These are phyloP conservation scores for Ctenodactylus gundi DNA, from an alignment of 2,113 vertebrate genomes.

Conservation along the genomic window DNA sequence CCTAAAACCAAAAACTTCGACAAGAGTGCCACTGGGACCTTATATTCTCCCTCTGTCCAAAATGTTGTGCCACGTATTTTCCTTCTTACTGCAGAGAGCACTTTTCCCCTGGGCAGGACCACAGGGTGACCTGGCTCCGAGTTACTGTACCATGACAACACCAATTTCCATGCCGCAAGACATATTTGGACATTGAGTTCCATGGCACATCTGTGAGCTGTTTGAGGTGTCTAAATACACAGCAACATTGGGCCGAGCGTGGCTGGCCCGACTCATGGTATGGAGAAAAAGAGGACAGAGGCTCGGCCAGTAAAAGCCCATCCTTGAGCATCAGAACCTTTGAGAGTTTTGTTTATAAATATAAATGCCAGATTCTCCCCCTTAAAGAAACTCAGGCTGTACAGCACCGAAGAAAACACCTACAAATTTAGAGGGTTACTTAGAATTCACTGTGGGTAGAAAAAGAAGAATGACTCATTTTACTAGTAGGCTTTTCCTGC, in stretches of 20 bases:
- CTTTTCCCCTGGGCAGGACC: not conserved
- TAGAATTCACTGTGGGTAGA: not conserved
- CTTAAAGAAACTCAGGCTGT: not conserved
- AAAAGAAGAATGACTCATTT: not conserved
- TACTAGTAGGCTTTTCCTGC: not conserved
- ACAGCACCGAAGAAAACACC: not conserved
- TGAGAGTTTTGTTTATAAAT: not conserved
- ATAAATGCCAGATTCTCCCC: not conserved
- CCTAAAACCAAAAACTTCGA: constrained; percentile 9
- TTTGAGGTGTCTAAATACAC: not conserved
- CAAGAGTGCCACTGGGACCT: not conserved
- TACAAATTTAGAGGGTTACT: not conserved
- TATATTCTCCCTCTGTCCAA: not conserved
- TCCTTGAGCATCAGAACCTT: not conserved
- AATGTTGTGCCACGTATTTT: not conserved
- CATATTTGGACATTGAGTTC: not conserved
- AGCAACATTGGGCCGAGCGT: not conserved
- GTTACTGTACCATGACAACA: not conserved
- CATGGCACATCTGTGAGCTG: not conserved
- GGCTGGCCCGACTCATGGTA: not conserved
- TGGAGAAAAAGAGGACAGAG: not conserved
- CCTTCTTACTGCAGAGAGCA: not conserved
- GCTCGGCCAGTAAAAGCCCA: not conserved
- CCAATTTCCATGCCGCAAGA: not conserved
- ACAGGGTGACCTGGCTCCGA: not conserved